Evolutionary conservation across 2,797 vertebrate genomes (phyloP).

Genomic region (Melanotaenia nigrans): DNA sequence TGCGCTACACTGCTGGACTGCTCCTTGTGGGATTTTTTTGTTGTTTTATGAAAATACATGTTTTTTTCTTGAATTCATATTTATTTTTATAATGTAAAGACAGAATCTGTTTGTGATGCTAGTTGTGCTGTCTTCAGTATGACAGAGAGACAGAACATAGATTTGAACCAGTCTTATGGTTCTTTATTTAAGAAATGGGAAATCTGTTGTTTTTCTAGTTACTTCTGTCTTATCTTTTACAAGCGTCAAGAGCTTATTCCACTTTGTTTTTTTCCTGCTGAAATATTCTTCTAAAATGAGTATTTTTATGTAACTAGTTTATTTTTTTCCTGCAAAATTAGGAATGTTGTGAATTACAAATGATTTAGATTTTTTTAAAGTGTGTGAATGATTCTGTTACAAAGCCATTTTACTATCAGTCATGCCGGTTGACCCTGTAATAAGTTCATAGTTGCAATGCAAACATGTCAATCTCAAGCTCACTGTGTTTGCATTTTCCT

Average conservation of each 20-base stretch:
- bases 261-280: background rate
- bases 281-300: slow-evolving; percentile 7
- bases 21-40: background rate
- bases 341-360: slow-evolving; percentile 46
- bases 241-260: slow-evolving; percentile 7
- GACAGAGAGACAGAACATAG: slow-evolving; percentile 3
- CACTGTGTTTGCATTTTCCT: slow-evolving; percentile 56
- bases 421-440: slow-evolving; percentile 32
- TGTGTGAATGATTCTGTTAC: slow-evolving; percentile 15
- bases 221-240: background rate
- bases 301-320: slow-evolving; percentile 51
- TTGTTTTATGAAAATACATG: slow-evolving; percentile 37
- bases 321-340: slow-evolving; percentile 33
- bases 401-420: slow-evolving; percentile 35
- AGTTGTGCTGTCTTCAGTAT: slow-evolving; percentile 6
- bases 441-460: slow-evolving; percentile 46
- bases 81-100: slow-evolving; percentile 68
- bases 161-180: slow-evolving; percentile 17
- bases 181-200: slow-evolving; percentile 16
- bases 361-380: slow-evolving; percentile 24
- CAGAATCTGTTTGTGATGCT: slow-evolving; percentile 15
- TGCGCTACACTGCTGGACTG: slow-evolving; percentile 8
- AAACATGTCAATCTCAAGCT: slow-evolving; percentile 30
- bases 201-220: slow-evolving; percentile 12
- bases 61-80: slow-evolving; percentile 49